Base-by-base conservation (phyloP, 1,140 invertebrate species). In the Portunus trituberculatus region DNA sequence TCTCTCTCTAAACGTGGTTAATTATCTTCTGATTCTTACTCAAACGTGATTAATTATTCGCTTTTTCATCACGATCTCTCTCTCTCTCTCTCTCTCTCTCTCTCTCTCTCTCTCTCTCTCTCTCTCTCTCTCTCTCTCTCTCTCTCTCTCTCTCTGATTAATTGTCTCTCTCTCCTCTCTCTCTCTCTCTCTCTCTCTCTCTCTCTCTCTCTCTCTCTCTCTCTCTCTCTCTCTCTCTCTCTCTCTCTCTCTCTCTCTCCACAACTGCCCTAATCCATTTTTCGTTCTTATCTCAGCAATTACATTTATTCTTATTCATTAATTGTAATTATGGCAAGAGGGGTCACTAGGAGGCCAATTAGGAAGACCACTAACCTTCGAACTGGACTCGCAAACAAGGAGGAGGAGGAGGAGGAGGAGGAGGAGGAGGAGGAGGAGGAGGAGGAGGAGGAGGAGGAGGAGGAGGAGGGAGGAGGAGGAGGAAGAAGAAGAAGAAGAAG, bases 101-200 rank as follows among this genome's bases (percentile, higher is more conserved):
- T 76, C 20, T 76, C 10, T 25, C 59, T 25, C 59, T 52, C 48
- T 52, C 48, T 52, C 48, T 52, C 48, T 52, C 48, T 52, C 48
- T 52, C 48, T 52, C 14, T 14, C 14, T 52, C 48, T 52, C 48
- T 52, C 48, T 52, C 48, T 52, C 48, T 52, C 48, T 52, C 48
- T n/a, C 48, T 52, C 48, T 52, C 48, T 52, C 48, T 52, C 48
- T 52, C 48, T 52, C 48, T 52, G 6, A 6, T 52, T 14, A 7
- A 6, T 52, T 52, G 6, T 52, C 48, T 52, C 48, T 52, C 48
- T 52, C 14, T 14, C 14, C 48, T 52, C 48, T 84, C 83, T 84
- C 83, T 84, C 83, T 84, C 83, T 84, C 83, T 84, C 83, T 84
- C 83, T 84, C 83, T 84, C 83, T 84, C 83, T 84, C 83, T 84